Percentiles rank a stretch among this genome's conserved stretches.
Conservation (phyloP, 92 coral and sea anemone species). For the Porites cylindrica region DNA sequence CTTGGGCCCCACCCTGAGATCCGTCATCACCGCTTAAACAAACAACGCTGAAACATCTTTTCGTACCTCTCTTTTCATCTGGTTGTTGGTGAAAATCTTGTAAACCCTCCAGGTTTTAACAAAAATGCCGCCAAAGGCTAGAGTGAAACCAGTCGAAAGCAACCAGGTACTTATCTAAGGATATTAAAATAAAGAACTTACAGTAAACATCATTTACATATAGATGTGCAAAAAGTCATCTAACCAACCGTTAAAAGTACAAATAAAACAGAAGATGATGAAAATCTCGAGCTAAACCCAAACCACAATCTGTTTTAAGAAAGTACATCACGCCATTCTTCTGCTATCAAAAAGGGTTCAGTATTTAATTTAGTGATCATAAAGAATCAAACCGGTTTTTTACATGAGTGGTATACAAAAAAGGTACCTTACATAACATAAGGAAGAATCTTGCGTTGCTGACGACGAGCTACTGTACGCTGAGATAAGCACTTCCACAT, state of each 20-base stretch:
- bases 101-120: conserved; percentile 95
- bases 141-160: conserved; percentile 83
- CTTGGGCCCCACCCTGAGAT: too few species aligned
- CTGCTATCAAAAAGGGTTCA: background rate
- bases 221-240: background rate
- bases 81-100: conserved; percentile 92
- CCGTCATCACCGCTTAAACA: too few species aligned
- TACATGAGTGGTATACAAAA: background rate
- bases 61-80: conserved; percentile 83
- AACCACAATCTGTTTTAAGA: too few species aligned
- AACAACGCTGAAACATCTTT: background rate
- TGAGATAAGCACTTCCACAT: conserved; percentile 73
- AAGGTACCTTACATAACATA: conserved; percentile 62
- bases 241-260: background rate
- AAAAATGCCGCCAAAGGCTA: conserved; percentile 93
- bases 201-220: background rate
- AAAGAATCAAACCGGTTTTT: background rate
- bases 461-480: conserved; percentile 58
- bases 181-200: background rate
- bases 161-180: conserved; percentile 72
- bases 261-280: too few species aligned
- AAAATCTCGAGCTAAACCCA: too few species aligned
- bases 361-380: too few species aligned
- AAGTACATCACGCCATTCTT: too few species aligned
- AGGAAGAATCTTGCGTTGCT: conserved; percentile 18